Conservation (phyloP, 2,113 vertebrate species). For the Oenanthe oenanthe region DNA sequence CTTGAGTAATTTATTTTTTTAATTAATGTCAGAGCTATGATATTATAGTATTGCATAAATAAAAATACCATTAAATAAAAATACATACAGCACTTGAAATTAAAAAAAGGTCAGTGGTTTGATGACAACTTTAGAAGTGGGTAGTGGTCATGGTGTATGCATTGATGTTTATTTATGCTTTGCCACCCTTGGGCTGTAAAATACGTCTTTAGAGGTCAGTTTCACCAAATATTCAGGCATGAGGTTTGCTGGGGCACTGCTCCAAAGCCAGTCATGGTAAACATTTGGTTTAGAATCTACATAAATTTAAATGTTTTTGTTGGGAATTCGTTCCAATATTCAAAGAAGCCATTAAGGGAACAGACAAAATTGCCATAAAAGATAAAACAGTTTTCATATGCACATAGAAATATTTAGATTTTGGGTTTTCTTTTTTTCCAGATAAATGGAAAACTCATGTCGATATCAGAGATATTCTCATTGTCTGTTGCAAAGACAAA, state of each 20-base stretch:
- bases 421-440: background rate
- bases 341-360: background rate
- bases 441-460: background rate
- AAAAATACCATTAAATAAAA: conserved; percentile 64
- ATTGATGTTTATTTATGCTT: conserved; percentile 58
- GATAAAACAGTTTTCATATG: background rate
- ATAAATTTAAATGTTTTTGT: conserved; percentile 17
- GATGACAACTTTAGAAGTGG: conserved; percentile 66
- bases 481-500: background rate
- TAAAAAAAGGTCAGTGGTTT: conserved; percentile 49
- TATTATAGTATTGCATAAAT: conserved; percentile 65
- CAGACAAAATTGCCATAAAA: background rate
- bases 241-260: conserved; percentile 51
- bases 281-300: conserved; percentile 12
- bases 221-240: conserved; percentile 40
- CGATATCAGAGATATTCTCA: background rate
- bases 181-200: conserved; percentile 19
- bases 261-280: conserved; percentile 6
- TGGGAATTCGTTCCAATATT: background rate
- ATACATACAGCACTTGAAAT: conserved; percentile 54
- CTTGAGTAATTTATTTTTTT: background rate
- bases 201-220: conserved; percentile 48
- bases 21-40: background rate
- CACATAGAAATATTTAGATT: background rate
- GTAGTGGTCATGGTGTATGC: conserved; percentile 37